Evolutionary conservation across 1,140 invertebrate species (phyloP).

Genomic region (Araneus ventricosus): DNA sequence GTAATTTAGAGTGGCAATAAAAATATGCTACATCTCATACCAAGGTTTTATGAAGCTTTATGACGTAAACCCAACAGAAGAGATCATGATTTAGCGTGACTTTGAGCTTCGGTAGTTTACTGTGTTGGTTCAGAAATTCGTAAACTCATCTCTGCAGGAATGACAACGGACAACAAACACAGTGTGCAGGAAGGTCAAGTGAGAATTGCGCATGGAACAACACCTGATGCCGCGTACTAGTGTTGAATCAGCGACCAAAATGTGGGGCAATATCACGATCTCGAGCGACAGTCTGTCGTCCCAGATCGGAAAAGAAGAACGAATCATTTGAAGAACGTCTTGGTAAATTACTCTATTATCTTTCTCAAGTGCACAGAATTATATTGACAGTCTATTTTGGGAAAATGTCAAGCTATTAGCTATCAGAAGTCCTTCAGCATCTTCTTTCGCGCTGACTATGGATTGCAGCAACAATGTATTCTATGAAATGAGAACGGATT

Average conservation of each 20-base stretch:
- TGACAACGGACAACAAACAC: constrained; percentile 9
- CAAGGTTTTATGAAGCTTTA: neutral
- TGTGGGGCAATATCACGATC: constrained; percentile 17
- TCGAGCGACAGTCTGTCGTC: neutral
- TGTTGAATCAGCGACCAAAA: constrained; percentile 3
- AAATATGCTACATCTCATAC: neutral
- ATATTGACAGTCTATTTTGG: neutral
- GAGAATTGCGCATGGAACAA: neutral
- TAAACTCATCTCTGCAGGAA: neutral
- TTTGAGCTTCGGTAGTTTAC: neutral
- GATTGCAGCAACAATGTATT: neutral
- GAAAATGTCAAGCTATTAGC: neutral
- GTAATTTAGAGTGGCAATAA: neutral
- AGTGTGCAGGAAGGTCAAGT: neutral
- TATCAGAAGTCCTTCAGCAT: no score
- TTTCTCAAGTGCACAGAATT: neutral
- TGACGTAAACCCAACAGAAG: neutral
- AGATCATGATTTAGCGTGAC: neutral
- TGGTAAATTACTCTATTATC: no score
- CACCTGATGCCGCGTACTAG: neutral
- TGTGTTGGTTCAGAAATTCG: neutral
- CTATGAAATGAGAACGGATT: neutral
- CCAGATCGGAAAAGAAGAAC: neutral
- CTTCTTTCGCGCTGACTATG: no score
- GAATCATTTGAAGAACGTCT: no score